Evolutionary conservation across 2,888 invertebrate species (phyloP).

Genomic region (Leptinotarsa peninsularis): DNA sequence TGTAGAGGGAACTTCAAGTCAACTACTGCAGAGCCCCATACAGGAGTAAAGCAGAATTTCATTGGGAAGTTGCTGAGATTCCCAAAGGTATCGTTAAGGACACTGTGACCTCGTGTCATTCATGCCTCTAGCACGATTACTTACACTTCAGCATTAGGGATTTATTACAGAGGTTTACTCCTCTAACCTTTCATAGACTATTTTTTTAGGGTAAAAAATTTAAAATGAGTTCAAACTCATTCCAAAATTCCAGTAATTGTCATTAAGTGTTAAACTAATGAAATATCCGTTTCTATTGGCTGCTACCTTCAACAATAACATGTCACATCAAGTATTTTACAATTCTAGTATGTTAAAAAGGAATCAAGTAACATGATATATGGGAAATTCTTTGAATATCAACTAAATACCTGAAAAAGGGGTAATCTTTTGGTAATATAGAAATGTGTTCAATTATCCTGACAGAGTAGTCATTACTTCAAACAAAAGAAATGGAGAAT

Average conservation of each 20-base stretch:
- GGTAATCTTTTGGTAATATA: too few relatives aligned
- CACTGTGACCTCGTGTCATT: conserved; percentile 29
- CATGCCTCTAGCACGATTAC: conserved; percentile 34
- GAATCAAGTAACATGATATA: not conserved
- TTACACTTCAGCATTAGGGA: conserved; percentile 34
- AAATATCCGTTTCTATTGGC: not conserved
- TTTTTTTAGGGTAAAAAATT: not conserved
- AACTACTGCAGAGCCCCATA: conserved; percentile 29
- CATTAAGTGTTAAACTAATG: not conserved
- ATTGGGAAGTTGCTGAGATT: conserved; percentile 24
- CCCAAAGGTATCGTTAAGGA: conserved; percentile 28
- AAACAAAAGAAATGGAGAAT: too few relatives aligned
- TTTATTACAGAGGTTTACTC: conserved; percentile 33
- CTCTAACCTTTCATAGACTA: conserved; percentile 3
- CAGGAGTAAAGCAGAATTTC: conserved; percentile 26
- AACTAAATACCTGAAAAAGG: too few relatives aligned
- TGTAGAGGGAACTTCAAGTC: conserved; percentile 24
- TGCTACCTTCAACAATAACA: not conserved
- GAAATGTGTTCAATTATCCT: too few relatives aligned
- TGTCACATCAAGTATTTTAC: too few relatives aligned
- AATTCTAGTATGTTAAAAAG: not conserved
- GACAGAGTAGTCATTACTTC: too few relatives aligned
- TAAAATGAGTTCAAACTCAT: not conserved
- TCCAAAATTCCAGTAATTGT: not conserved
- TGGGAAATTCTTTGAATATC: not conserved